phyloP scores from a whole-genome alignment of 2,888 invertebrate genomes.

The Andrena fulva region DNA sequence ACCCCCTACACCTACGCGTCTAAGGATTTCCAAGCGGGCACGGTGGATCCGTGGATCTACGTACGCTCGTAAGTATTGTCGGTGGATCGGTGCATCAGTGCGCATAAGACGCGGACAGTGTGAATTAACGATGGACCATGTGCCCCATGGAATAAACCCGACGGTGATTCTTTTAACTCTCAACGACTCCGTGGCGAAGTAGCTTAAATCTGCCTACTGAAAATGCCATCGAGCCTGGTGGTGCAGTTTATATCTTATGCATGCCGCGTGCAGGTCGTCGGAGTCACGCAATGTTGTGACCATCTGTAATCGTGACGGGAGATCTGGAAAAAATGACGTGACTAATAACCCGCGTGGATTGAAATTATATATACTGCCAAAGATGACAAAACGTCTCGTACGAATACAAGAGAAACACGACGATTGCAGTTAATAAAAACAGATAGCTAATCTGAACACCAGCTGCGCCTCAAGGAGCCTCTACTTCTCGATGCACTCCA shows the following conservation, averaged over 20 bases:
- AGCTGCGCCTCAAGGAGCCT: neutral
- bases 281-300: neutral
- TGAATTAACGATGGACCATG: constrained; percentile 68
- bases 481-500: neutral
- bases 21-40: constrained; percentile 35
- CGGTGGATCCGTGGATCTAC: constrained; percentile 48
- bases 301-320: neutral
- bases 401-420: too few species aligned
- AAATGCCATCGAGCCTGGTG: neutral
- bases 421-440: neutral
- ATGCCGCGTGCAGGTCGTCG: neutral
- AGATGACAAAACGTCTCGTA: too few species aligned
- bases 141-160: constrained; percentile 71
- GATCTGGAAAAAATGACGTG: neutral
- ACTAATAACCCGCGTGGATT: neutral
- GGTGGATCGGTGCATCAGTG: constrained; percentile 39
- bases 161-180: constrained; percentile 13
- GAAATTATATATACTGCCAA: too few species aligned
- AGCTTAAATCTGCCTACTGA: neutral
- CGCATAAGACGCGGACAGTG: constrained; percentile 29
- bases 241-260: neutral
- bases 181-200: constrained; percentile 11
- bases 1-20: constrained; percentile 56
- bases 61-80: constrained; percentile 65
- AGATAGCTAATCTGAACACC: neutral